Evolutionary conservation across 2,888 invertebrate genomes (phyloP), one percentile per base, ranked within the genome.

Genomic region (Tetropium fuscum): DNA sequence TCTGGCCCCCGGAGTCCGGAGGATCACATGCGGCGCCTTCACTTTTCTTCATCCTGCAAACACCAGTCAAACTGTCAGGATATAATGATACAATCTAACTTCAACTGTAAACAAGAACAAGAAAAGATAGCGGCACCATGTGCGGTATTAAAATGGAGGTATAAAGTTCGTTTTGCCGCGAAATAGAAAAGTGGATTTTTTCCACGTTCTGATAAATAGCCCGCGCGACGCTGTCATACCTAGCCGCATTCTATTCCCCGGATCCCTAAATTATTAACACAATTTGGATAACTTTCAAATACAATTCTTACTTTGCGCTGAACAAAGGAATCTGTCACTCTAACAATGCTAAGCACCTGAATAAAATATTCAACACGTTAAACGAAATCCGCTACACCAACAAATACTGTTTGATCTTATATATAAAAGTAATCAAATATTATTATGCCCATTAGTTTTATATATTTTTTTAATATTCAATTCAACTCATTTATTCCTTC

Each of bases 1-100:
- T 63, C 47, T 62, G 63, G 62, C 63, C 58, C 58, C 84, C 85
- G 81, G 85, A 83, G 83, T 85, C 85, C 80, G 82, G 81, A 47
- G 60, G 53, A 60, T 63, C 63, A 55, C 63, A 57, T 53, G 84
- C 80, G 69, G 78, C 78, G 80, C 78, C 83, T 82, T 86, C 85
- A 70, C 73, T 72, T 72, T 73, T 78, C 72, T 79, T 78, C 78
- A 79, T 78, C 63, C 80, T 79, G 73, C 47, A 75, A n/a, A 74
- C 66, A 58, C 63, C 65, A 66, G 70, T 70, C 69, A 70, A 72
- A 69, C 60, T 69, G 70, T 69, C 70, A 70, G 58, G 62, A 64
- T 59, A 55, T 66, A 66, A 66, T 62, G 66, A 67, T 57, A 64
- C 66, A 64, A 64, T 67, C 64, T 61, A 64, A 64, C 64, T 64